A percentile compares a stretch with the other conserved stretches of the same genome.
Evolutionary conservation across 1,140 invertebrate genomes (phyloP).

Genomic region (Pollicipes pollicipes): DNA sequence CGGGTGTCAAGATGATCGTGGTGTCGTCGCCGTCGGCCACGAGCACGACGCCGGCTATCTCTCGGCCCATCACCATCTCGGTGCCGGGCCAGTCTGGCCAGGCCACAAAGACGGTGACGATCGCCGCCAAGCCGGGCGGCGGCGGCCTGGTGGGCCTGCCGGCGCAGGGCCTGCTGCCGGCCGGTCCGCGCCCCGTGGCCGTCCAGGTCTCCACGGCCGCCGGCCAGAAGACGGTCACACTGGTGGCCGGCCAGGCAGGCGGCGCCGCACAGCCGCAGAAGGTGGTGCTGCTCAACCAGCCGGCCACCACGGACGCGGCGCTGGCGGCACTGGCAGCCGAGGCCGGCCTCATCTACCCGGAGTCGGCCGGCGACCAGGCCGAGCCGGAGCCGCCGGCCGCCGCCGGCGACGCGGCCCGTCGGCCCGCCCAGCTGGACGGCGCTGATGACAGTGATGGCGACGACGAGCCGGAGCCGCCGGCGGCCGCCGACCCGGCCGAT

Average conservation of each 20-base stretch:
- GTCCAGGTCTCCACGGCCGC: slow-evolving; percentile 38
- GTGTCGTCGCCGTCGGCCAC: slow-evolving; percentile 30
- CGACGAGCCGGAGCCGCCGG: slow-evolving; percentile 8
- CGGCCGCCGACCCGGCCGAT: background rate
- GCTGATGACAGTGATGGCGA: slow-evolving; percentile 15
- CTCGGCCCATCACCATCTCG: slow-evolving; percentile 46
- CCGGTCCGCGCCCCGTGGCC: slow-evolving; percentile 35
- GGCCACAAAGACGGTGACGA: slow-evolving; percentile 40
- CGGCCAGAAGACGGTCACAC: slow-evolving; percentile 35
- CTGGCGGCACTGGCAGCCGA: slow-evolving; percentile 43
- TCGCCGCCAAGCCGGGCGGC: slow-evolving; percentile 32
- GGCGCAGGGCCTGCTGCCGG: slow-evolving; percentile 28
- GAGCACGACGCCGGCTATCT: slow-evolving; percentile 15
- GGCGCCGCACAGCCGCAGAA: slow-evolving; percentile 7
- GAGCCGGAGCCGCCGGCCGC: slow-evolving; percentile 12
- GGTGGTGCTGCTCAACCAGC: slow-evolving; percentile 14
- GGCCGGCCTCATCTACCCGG: slow-evolving; percentile 40
- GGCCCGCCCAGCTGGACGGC: slow-evolving; percentile 9
- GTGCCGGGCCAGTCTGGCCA: slow-evolving; percentile 35
- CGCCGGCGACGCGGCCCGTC: slow-evolving; percentile 16
- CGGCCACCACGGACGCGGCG: slow-evolving; percentile 39
- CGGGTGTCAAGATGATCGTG: slow-evolving; percentile 45
- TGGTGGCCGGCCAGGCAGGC: slow-evolving; percentile 20
- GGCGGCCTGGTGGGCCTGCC: slow-evolving; percentile 33
- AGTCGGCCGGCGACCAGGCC: slow-evolving; percentile 16